Percentiles rank a stretch among this genome's conserved stretches.
Evolutionary conservation across 2,113 vertebrate species (phyloP).

Genomic region (Neomonachus schauinslandi): DNA sequence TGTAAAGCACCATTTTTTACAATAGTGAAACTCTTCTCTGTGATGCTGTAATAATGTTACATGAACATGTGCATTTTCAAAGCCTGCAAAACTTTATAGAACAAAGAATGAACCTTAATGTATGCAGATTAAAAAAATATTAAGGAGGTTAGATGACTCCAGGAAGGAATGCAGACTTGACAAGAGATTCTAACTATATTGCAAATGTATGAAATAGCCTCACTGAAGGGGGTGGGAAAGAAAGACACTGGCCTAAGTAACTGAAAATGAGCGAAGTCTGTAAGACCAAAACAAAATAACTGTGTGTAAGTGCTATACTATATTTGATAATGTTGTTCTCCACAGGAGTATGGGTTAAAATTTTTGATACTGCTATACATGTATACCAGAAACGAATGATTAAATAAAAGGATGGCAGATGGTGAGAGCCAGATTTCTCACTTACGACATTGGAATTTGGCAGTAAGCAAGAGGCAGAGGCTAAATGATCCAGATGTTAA

Average conservation of each 20-base stretch:
- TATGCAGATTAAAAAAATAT: neutral
- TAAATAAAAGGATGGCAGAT: neutral
- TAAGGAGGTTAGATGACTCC: neutral
- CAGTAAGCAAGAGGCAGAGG: neutral
- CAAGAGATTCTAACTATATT: neutral
- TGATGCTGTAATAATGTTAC: neutral
- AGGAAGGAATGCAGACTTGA: neutral
- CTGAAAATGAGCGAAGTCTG: neutral
- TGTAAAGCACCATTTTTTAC: neutral
- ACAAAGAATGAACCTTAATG: neutral
- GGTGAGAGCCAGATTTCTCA: neutral
- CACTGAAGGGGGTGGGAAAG: neutral
- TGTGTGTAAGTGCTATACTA: neutral
- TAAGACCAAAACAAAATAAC: neutral
- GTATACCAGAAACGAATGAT: neutral
- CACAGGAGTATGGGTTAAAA: neutral
- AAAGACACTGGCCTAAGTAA: neutral
- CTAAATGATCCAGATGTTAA: neutral
- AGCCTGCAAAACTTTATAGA: neutral
- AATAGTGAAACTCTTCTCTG: neutral
- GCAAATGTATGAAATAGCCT: neutral
- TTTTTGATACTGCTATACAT: neutral
- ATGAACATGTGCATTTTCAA: neutral
- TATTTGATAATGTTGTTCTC: neutral
- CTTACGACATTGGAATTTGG: neutral